phyloP scores from a whole-genome alignment of 1,140 invertebrate genomes.

The Drosophila biarmipes region DNA sequence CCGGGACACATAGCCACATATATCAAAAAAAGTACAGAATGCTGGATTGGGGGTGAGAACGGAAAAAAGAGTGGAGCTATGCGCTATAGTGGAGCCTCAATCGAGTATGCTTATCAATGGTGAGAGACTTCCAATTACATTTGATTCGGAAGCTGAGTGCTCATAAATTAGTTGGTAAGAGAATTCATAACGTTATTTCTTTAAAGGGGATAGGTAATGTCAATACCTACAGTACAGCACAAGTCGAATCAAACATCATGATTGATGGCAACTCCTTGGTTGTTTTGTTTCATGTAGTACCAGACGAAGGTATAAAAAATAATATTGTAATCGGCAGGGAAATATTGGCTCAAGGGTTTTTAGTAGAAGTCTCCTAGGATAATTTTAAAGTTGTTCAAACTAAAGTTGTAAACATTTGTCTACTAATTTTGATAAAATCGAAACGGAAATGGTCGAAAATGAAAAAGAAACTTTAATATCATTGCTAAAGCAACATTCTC shows the following conservation, averaged over 20 bases:
- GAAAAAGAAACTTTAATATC: not conserved
- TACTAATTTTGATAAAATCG: not conserved
- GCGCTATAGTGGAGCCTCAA: not conserved
- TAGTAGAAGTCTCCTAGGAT: too few species aligned
- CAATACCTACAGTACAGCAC: too few species aligned
- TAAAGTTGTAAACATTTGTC: too few species aligned
- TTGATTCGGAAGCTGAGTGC: not conserved
- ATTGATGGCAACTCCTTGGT: too few species aligned
- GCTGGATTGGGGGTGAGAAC: not conserved
- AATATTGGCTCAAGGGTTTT: too few species aligned
- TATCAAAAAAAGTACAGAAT: not conserved
- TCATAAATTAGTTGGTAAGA: constrained; percentile 6
- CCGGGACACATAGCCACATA: not conserved
- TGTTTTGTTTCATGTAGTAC: too few species aligned
- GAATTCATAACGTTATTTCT: not conserved
- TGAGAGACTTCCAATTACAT: not conserved
- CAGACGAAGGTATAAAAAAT: too few species aligned
- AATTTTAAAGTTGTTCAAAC: constrained; percentile 1
- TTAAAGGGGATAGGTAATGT: not conserved
- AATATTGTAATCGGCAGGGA: too few species aligned
- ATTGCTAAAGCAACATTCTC: not conserved
- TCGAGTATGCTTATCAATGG: not conserved
- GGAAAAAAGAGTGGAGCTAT: not conserved
- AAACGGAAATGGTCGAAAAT: not conserved
- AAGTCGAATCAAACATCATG: too few species aligned